phyloP scores from a whole-genome alignment of 1,140 invertebrate species.

The Eurosta solidaginis region DNA sequence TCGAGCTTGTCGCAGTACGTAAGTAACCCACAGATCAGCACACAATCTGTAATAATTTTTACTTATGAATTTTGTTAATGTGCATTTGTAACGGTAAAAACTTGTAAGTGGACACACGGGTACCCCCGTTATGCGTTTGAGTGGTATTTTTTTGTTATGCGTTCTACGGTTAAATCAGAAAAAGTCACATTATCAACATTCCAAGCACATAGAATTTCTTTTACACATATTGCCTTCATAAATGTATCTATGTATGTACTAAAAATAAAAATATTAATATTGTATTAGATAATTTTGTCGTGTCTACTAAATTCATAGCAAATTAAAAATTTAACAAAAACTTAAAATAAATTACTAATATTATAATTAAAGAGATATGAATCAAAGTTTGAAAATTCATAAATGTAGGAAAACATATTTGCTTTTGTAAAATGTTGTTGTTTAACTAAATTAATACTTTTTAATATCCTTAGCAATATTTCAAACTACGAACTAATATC shows the following conservation, averaged over 20 bases:
- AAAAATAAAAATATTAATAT: neutral
- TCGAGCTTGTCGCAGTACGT: too few relatives aligned
- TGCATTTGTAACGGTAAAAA: too few relatives aligned
- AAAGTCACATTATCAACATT: neutral
- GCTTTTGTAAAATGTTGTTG: conserved; percentile 2
- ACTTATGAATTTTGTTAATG: too few relatives aligned
- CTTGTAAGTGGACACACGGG: too few relatives aligned
- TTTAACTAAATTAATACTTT: neutral
- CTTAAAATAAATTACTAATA: neutral
- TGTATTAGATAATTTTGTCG: neutral
- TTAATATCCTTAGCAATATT: neutral
- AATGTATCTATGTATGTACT: neutral
- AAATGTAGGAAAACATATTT: too few relatives aligned
- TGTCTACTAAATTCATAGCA: conserved; percentile 13
- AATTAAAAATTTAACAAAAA: neutral
- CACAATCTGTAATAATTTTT: too few relatives aligned
- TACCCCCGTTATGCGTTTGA: too few relatives aligned
- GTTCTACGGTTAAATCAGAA: too few relatives aligned
- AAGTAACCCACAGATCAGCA: too few relatives aligned
- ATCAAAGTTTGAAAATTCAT: neutral
- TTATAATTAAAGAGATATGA: neutral
- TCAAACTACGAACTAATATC: neutral
- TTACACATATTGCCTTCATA: conserved; percentile 24
- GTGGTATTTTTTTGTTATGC: too few relatives aligned
- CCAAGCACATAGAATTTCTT: conserved; percentile 10